These are phyloP conservation scores for Stomorhina lunata DNA, from an alignment of 2,888 invertebrate genomes.

Conservation along the genomic window DNA sequence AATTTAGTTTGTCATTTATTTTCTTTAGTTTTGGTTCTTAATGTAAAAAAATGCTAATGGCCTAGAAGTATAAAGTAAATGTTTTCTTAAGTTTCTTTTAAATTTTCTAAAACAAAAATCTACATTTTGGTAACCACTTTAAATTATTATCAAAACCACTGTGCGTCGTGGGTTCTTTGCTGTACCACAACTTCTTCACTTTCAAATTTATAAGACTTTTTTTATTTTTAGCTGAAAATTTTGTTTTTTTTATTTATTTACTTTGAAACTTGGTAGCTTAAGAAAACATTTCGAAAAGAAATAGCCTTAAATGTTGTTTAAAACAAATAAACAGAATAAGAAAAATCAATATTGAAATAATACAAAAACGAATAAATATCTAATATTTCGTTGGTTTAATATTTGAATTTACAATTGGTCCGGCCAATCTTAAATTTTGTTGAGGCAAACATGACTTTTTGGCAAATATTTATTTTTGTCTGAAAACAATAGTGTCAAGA, in stretches of 20 bases:
- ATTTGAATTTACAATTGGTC: background rate
- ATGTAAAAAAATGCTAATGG: slow-evolving; percentile 53
- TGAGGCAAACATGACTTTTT: background rate
- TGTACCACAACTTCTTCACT: too few relatives aligned
- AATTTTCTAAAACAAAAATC: background rate
- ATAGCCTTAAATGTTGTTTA: slow-evolving; percentile 5
- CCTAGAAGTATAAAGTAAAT: slow-evolving; percentile 21
- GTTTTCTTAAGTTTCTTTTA: slow-evolving; percentile 12
- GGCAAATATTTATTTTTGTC: slow-evolving; percentile 27
- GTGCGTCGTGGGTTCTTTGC: too few relatives aligned
- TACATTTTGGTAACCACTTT: background rate
- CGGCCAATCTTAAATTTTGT: too few relatives aligned
- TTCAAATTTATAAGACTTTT: too few relatives aligned
- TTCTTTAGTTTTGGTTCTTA: slow-evolving; percentile 11
- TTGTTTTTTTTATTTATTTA: background rate
- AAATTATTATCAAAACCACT: background rate
- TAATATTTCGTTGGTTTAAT: background rate
- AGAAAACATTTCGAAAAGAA: slow-evolving; percentile 15
- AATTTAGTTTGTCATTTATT: slow-evolving; percentile 28
- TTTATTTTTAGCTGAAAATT: background rate
- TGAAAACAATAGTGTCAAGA: background rate
- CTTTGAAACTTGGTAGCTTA: slow-evolving; percentile 54
- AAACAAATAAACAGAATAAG: background rate
- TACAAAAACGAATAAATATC: too few relatives aligned
- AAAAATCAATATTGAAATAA: background rate